phyloP scores from a whole-genome alignment of 1,140 invertebrate species.

The Pararge aegeria region DNA sequence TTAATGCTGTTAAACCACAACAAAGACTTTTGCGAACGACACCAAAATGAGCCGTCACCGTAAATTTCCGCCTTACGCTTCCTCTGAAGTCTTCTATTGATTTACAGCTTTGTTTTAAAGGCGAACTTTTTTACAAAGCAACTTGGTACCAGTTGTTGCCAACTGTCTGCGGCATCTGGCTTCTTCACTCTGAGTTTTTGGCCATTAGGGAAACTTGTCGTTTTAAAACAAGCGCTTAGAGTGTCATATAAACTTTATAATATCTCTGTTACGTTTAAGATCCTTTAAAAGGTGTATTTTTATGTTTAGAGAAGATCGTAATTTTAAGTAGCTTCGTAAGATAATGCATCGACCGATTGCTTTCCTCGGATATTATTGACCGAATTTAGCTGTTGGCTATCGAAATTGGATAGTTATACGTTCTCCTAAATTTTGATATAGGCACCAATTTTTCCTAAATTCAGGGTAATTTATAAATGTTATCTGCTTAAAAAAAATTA shows the following conservation, averaged over 20 bases:
- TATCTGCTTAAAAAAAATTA: too few species aligned
- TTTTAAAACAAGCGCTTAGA: slow-evolving; percentile 47
- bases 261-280: not conserved
- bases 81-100: slow-evolving; percentile 68
- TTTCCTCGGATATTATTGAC: too few species aligned
- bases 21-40: slow-evolving; percentile 41
- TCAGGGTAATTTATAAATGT: too few species aligned
- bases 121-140: slow-evolving; percentile 69
- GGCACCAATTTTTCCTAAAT: too few species aligned
- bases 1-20: slow-evolving; percentile 42
- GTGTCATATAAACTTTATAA: slow-evolving; percentile 15
- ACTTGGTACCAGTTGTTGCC: slow-evolving; percentile 65
- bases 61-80: slow-evolving; percentile 66
- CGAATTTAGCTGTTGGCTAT: too few species aligned
- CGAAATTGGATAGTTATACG: too few species aligned
- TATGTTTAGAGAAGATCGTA: too few species aligned
- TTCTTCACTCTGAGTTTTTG: slow-evolving; percentile 63
- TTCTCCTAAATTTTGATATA: too few species aligned
- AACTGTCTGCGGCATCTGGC: slow-evolving; percentile 73
- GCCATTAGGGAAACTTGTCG: slow-evolving; percentile 60
- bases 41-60: slow-evolving; percentile 48
- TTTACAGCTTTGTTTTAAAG: slow-evolving; percentile 71
- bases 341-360: too few species aligned
- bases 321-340: too few species aligned
- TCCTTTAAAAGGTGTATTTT: too few species aligned